Evolutionary conservation across 1,140 invertebrate species (phyloP).

Genomic region (Yoshiicerus persimilis): DNA sequence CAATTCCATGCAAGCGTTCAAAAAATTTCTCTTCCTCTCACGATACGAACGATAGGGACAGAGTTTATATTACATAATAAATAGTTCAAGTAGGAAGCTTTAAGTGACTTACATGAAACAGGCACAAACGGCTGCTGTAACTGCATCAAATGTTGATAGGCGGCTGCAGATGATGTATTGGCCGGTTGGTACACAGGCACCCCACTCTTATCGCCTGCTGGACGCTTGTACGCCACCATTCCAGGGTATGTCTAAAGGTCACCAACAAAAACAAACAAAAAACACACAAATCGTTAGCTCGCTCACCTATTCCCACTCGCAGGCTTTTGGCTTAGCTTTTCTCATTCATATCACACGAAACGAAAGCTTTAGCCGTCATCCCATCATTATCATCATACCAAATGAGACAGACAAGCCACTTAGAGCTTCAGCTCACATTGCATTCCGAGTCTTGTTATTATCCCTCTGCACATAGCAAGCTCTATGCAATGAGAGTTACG

Average conservation of each 20-base stretch:
- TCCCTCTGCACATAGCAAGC: no score
- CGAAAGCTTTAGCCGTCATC: slow-evolving; percentile 3
- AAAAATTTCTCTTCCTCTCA: slow-evolving; percentile 8
- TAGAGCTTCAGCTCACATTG: background rate
- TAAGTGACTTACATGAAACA: slow-evolving; percentile 57
- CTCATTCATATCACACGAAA: slow-evolving; percentile 17
- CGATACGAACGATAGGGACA: background rate
- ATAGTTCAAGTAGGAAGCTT: background rate
- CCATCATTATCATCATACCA: slow-evolving; percentile 7
- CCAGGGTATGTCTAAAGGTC: slow-evolving; percentile 79
- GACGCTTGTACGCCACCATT: slow-evolving; percentile 91
- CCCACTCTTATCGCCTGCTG: slow-evolving; percentile 86
- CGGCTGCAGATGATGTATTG: slow-evolving; percentile 60
- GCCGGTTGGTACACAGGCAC: slow-evolving; percentile 91
- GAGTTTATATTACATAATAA: background rate
- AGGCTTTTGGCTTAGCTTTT: slow-evolving; percentile 9
- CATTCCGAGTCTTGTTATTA: background rate
- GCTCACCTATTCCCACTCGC: background rate
- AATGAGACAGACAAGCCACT: slow-evolving; percentile 18
- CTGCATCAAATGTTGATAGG: slow-evolving; percentile 94
- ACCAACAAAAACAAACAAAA: slow-evolving; percentile 17
- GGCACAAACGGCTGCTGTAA: slow-evolving; percentile 78
- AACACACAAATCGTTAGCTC: background rate
- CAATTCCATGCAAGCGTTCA: slow-evolving; percentile 17
- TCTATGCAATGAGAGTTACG: background rate